Evolutionary conservation across 2,888 invertebrate species (phyloP), one percentile per base, ranked within the genome.

Genomic region (Apotomis betuletana): DNA sequence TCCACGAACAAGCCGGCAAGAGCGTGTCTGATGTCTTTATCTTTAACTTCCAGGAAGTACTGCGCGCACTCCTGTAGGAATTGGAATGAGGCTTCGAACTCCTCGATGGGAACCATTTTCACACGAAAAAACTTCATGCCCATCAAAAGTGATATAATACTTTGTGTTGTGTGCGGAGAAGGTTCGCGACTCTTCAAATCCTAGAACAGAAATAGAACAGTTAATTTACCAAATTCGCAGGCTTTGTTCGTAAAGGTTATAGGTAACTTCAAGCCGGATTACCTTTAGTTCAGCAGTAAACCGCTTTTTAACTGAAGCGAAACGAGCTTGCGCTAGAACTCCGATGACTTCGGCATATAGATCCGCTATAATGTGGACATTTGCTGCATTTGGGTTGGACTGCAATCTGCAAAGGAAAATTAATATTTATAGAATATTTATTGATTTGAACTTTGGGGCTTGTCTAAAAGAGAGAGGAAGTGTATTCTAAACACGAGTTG

Each of bases 31-130:
- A 99, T 97, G 86, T 99, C 99, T 87, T 99, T 98, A 83, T 99
- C 99, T 84, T 99, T 99, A 0, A 98, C 98, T 92, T 99, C 99
- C 15, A 99, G 94, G 89, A 99, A 99, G 92, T 99, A 99, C 85
- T 98, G 98, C 1, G 98, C 99, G 86, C 99, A 98, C 86, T 99
- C 99, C 87, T 99, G 99, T 93, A 99, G 96, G 87, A 99, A 99
- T 90, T 98, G 98, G 87, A 99, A 99, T 0, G 99, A 99, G 0
- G 98, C 98, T 86, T 99, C 99, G 88, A 99, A 99, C 90, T 99
- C 99, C 90, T 99, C 99, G 74, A 99, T 99, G 0, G 99, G 99
- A 65, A 99, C 99, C 98, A 99, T 99, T 82, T 96, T 96, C 0
- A 96, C 96, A 8, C 96, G 94, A 89, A 99, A 99, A 93, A 99